Percentiles rank a stretch among this genome's conserved stretches.
Evolutionary conservation across 2,113 vertebrate genomes (phyloP).

Genomic region (Bubo blakistoni): DNA sequence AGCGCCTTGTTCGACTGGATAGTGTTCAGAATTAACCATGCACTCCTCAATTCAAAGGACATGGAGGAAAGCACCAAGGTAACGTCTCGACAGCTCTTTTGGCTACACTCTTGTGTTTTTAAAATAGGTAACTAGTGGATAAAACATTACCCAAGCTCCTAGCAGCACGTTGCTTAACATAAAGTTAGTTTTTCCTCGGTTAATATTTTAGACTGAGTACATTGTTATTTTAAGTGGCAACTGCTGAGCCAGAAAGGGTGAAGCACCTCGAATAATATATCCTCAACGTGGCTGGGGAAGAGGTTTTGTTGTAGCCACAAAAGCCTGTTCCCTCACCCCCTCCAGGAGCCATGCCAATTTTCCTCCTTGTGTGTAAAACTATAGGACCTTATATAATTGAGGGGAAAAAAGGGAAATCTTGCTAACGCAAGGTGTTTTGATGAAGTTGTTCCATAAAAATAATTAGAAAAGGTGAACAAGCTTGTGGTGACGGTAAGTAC

Average conservation of each 20-base stretch:
- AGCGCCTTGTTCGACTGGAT: constrained; percentile 98
- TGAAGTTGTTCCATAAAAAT: background rate
- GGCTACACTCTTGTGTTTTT: background rate
- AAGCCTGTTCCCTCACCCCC: background rate
- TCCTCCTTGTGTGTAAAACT: background rate
- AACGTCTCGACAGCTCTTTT: background rate
- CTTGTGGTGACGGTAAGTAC: background rate
- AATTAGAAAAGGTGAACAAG: background rate
- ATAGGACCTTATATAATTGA: fast-evolving
- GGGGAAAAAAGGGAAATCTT: background rate
- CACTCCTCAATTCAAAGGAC: constrained; percentile 91
- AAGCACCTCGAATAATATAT: background rate
- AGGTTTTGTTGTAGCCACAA: background rate
- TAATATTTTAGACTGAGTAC: background rate
- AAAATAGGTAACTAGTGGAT: background rate
- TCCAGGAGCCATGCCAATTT: background rate
- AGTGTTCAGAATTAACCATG: constrained; percentile 98
- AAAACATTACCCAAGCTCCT: background rate
- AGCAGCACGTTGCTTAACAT: background rate
- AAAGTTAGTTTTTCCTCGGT: background rate
- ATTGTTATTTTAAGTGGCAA: background rate
- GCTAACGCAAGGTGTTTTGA: fast-evolving
- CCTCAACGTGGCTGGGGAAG: background rate
- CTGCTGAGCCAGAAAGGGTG: background rate
- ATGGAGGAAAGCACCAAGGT: constrained; percentile 91